phyloP scores from a whole-genome alignment of 2,888 invertebrate species.

The Allophyes oxyacanthae region DNA sequence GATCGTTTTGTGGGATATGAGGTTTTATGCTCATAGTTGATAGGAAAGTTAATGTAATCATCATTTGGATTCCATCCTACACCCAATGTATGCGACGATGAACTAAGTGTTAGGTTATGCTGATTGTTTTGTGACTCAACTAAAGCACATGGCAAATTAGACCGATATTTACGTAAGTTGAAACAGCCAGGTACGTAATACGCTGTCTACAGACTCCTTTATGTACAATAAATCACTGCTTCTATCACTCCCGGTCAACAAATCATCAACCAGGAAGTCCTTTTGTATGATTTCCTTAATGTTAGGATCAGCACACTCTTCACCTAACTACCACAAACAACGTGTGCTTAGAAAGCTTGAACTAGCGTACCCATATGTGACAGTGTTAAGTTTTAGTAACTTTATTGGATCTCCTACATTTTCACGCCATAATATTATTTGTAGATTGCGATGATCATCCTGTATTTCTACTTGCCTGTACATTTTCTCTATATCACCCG shows the following conservation, averaged over 20 bases:
- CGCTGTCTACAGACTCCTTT: not conserved
- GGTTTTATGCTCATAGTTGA: too few relatives aligned
- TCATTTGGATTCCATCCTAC: too few relatives aligned
- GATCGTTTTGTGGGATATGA: too few relatives aligned
- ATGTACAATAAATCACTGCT: too few relatives aligned
- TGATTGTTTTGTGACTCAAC: not conserved
- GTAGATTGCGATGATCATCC: not conserved
- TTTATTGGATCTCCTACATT: not conserved
- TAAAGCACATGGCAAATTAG: not conserved
- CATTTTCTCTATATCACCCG: not conserved
- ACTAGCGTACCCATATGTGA: not conserved
- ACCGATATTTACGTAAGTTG: too few relatives aligned
- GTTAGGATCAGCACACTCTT: not conserved
- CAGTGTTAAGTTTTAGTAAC: not conserved
- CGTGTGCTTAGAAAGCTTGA: conserved; percentile 3
- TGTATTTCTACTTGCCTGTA: not conserved
- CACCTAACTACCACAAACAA: too few relatives aligned
- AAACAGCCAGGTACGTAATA: too few relatives aligned
- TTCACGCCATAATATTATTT: conserved; percentile 1
- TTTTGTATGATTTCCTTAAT: conserved; percentile 1
- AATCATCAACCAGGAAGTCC: not conserved
- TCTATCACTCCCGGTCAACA: not conserved
- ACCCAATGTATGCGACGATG: too few relatives aligned
- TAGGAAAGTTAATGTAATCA: too few relatives aligned
- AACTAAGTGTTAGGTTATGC: too few relatives aligned